phyloP scores from a whole-genome alignment of 2,113 vertebrate species.

The Poeciliopsis prolifica region DNA sequence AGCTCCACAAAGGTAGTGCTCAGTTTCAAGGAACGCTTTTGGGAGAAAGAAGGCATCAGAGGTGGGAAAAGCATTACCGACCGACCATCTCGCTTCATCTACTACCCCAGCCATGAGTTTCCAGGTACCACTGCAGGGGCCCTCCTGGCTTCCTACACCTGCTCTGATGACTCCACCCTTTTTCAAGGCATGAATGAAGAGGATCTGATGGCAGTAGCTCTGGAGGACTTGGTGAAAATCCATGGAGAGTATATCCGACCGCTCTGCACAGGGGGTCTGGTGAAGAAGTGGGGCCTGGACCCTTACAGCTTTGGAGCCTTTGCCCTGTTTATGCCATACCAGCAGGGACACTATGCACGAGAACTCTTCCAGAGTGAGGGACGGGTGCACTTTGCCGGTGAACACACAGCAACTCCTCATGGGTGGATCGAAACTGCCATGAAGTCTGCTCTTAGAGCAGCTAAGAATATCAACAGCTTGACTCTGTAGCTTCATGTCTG shows the following conservation, averaged over 20 bases:
- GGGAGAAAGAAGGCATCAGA: conserved; percentile 81
- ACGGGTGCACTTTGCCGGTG: conserved; percentile 83
- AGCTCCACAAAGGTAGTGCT: conserved; percentile 82
- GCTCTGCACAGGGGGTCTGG: conserved; percentile 64
- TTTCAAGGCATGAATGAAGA: conserved; percentile 73
- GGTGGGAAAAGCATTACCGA: conserved; percentile 83
- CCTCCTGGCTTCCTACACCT: conserved; percentile 86
- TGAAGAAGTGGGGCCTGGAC: conserved; percentile 86
- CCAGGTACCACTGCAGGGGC: conserved; percentile 53
- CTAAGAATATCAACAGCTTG: conserved; percentile 75
- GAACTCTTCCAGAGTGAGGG: conserved; percentile 78
- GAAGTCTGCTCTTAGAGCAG: conserved; percentile 83
- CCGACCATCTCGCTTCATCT: conserved; percentile 81
- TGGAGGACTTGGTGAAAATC: conserved; percentile 81
- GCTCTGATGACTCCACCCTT: conserved; percentile 78
- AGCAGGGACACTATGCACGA: conserved; percentile 68
- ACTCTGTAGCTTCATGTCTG: conserved; percentile 31
- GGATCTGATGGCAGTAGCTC: conserved; percentile 67
- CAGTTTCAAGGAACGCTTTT: conserved; percentile 82
- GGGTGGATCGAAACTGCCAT: conserved; percentile 87
- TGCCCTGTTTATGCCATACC: conserved; percentile 83
- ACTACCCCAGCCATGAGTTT: conserved; percentile 87
- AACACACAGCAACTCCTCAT: conserved; percentile 83
- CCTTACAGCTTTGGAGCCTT: conserved; percentile 79
- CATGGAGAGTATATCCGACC: conserved; percentile 72